Conservation (phyloP, 2,888 invertebrate species). For the Elegia similella region DNA sequence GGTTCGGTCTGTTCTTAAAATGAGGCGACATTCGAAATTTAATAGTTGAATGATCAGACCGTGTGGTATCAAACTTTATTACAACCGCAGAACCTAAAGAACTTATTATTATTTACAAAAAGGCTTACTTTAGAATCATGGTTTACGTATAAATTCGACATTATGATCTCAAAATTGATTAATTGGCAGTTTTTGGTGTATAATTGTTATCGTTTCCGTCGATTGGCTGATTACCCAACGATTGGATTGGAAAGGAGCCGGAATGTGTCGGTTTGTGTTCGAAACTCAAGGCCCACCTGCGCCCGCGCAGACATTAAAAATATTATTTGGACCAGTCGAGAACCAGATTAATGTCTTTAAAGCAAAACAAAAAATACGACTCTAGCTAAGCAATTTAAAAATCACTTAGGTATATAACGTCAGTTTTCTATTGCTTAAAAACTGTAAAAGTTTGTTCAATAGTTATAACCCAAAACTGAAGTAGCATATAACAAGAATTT, state of each 20-base stretch:
- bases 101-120: too few species aligned
- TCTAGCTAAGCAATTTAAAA: neutral
- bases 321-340: constrained; percentile 37
- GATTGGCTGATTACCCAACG: constrained; percentile 44
- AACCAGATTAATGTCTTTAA: constrained; percentile 34
- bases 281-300: constrained; percentile 62
- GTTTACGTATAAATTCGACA: constrained; percentile 5
- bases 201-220: constrained; percentile 54
- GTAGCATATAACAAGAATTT: too few species aligned
- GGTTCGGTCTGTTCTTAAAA: too few species aligned
- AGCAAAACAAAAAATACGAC: neutral
- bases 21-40: too few species aligned
- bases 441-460: too few species aligned
- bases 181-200: constrained; percentile 31
- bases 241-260: constrained; percentile 76
- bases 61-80: too few species aligned
- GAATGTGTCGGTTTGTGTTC: constrained; percentile 49
- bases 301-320: constrained; percentile 48
- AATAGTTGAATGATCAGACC: too few species aligned
- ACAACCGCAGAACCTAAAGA: too few species aligned
- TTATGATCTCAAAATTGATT: constrained; percentile 27
- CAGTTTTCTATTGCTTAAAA: too few species aligned
- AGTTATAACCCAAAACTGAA: too few species aligned
- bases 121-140: too few species aligned
- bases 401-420: neutral